Base-by-base conservation (phyloP, 2,797 vertebrate species). In the Lutjanus campechanus region DNA sequence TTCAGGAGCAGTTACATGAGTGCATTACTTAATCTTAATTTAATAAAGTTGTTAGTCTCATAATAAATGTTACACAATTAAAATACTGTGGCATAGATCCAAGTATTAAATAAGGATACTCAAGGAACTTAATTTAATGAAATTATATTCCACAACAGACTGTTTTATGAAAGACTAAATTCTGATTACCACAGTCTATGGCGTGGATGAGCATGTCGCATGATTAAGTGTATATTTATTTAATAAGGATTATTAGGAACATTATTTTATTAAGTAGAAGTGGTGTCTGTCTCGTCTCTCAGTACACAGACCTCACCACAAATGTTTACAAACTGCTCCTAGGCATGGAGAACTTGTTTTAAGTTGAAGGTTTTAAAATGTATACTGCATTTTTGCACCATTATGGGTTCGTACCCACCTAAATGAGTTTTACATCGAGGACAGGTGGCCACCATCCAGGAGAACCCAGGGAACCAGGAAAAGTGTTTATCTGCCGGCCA, bases 401-500 rank as follows among this genome's bases (percentile, higher is more conserved):
- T 11, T 11, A 41, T 1, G 2, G 51, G 56, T 10, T 66, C 0
- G 7, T 44, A 92, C 93, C 76, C 73, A 89, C 95, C 94, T 63
- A 94, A 76, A 64, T 94, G 89, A 60, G 80, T 69, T 11, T 82
- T 60, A 71, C 93, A 91, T 44, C 90, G 46, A 0, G 94, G 94
- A 54, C 94, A 94, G 9, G 93, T 92, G 63, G 91, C 89, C 44
- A 90, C 11, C 5, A 90, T 93, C 95, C 91, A 93, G 0, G 93
- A 77, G 73, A 81, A 91, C 0, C 93, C 92, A 0, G 84, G 88
- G 72, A 90, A 90, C 94, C 87, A 94, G 12, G 88, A 89, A 85
- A 89, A 94, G 68, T 36, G 86, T 0, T 73, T 43, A 0, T 94
- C 93, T 0, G 95, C 94, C 1, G 95, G 95, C 94, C 95, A 94